phyloP scores from a whole-genome alignment of 2,797 vertebrate species.

The Heteromormyrus szaboi region DNA sequence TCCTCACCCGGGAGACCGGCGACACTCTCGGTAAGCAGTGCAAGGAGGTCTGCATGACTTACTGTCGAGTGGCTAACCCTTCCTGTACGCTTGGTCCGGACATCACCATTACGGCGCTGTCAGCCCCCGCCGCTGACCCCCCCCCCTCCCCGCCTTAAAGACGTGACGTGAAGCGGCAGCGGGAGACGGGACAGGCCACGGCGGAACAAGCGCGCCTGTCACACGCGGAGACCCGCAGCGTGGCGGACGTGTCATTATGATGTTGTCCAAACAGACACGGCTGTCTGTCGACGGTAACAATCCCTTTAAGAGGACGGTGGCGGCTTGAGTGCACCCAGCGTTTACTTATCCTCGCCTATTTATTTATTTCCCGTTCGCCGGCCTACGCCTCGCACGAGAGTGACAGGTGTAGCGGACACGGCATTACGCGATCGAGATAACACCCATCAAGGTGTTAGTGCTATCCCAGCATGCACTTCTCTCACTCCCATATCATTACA shows the following conservation, averaged over 20 bases:
- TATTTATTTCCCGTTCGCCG: slow-evolving; percentile 36
- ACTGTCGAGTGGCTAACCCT: slow-evolving; percentile 35
- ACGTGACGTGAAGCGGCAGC: background rate
- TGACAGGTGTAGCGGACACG: slow-evolving; percentile 23
- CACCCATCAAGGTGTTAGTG: slow-evolving; percentile 36
- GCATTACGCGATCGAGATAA: slow-evolving; percentile 36
- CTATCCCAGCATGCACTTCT: slow-evolving; percentile 30
- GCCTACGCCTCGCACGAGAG: slow-evolving; percentile 22
- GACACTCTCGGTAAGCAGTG: background rate
- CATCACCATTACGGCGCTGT: slow-evolving; percentile 7
- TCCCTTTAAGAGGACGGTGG: slow-evolving; percentile 43
- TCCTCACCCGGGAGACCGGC: background rate
- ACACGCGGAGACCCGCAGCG: slow-evolving; percentile 49
- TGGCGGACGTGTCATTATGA: slow-evolving; percentile 48
- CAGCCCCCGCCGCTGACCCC: slow-evolving; percentile 29
- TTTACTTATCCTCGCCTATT: slow-evolving; percentile 32
- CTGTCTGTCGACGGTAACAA: slow-evolving; percentile 47
- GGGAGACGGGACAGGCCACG: background rate
- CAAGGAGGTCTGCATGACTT: slow-evolving; percentile 14
- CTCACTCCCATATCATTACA: slow-evolving; percentile 29
- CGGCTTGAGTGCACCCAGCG: slow-evolving; percentile 31
- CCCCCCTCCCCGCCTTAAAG: background rate
- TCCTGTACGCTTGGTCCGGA: background rate
- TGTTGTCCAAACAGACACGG: slow-evolving; percentile 60
- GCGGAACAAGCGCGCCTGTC: slow-evolving; percentile 43